Conservation (phyloP, 2,888 invertebrate genomes). For the Craniophora ligustri region DNA sequence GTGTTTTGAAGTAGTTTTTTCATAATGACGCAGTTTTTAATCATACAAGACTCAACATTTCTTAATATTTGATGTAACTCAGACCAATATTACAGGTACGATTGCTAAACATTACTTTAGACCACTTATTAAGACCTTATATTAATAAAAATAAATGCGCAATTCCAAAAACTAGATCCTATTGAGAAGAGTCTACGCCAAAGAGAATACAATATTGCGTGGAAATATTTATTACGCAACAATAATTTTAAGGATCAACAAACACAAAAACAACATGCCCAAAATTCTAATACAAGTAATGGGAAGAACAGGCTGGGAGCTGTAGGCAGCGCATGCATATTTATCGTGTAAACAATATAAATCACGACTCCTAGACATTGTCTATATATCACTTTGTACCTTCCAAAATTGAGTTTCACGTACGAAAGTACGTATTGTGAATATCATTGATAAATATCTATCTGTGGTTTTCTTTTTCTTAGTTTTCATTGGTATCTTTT, state of each 20-base stretch:
- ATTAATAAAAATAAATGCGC: too few species aligned
- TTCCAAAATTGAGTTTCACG: constrained; percentile 57
- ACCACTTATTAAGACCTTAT: too few species aligned
- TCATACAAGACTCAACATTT: too few species aligned
- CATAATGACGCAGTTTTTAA: too few species aligned
- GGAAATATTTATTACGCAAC: neutral
- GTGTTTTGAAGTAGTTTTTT: too few species aligned
- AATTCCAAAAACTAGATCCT: too few species aligned
- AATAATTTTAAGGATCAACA: neutral
- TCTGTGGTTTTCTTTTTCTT: constrained; percentile 30
- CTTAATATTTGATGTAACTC: too few species aligned
- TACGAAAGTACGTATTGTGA: constrained; percentile 54
- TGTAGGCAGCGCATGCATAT: constrained; percentile 31
- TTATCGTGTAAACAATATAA: constrained; percentile 57
- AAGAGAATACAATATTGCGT: too few species aligned
- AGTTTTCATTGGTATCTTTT: constrained; percentile 31
- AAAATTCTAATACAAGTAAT: constrained; percentile 7
- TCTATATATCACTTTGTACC: constrained; percentile 56
- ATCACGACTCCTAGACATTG: constrained; percentile 55
- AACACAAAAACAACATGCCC: neutral
- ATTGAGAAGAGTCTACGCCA: too few species aligned
- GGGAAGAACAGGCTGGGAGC: constrained; percentile 2
- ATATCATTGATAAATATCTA: constrained; percentile 38
- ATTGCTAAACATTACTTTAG: too few species aligned
- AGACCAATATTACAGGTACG: too few species aligned